Conservation (phyloP, 1,140 invertebrate genomes). For the Drosophila hydei region DNA sequence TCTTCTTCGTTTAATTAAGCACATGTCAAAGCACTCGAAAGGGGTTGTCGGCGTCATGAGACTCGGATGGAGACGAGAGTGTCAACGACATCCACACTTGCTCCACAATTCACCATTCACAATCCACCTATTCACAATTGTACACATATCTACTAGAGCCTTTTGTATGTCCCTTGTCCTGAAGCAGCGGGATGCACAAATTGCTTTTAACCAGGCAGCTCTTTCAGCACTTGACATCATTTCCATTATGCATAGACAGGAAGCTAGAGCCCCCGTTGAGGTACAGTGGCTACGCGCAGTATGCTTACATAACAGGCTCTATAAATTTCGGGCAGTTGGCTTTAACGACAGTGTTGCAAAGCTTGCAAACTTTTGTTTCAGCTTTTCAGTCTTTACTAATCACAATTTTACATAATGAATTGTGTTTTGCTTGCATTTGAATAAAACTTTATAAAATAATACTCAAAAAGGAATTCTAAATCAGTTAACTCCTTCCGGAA, state of each 20-base stretch:
- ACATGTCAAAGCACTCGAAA: slow-evolving; percentile 53
- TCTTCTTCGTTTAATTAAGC: slow-evolving; percentile 56
- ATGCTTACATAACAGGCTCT: neutral
- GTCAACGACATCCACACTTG: slow-evolving; percentile 16
- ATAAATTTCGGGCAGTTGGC: neutral
- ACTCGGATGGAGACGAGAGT: neutral
- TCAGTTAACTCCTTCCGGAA: no score
- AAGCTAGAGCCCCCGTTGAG: slow-evolving; percentile 24
- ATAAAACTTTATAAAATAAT: no score
- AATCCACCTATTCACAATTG: slow-evolving; percentile 7
- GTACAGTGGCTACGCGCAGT: slow-evolving; percentile 10
- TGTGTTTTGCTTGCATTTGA: no score
- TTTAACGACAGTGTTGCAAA: no score
- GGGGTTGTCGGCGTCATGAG: slow-evolving; percentile 31
- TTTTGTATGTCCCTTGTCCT: neutral
- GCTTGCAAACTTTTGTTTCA: neutral
- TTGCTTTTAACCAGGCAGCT: slow-evolving; percentile 6
- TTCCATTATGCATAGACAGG: slow-evolving; percentile 36
- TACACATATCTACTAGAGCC: neutral
- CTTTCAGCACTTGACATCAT: slow-evolving; percentile 50
- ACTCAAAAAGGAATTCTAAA: no score
- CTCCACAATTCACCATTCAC: neutral
- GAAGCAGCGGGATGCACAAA: slow-evolving; percentile 4
- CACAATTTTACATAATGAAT: no score
- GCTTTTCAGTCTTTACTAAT: no score